phyloP scores from a whole-genome alignment of 53 echinoderm and acorn worm species.

The Holothuria leucospilota region DNA sequence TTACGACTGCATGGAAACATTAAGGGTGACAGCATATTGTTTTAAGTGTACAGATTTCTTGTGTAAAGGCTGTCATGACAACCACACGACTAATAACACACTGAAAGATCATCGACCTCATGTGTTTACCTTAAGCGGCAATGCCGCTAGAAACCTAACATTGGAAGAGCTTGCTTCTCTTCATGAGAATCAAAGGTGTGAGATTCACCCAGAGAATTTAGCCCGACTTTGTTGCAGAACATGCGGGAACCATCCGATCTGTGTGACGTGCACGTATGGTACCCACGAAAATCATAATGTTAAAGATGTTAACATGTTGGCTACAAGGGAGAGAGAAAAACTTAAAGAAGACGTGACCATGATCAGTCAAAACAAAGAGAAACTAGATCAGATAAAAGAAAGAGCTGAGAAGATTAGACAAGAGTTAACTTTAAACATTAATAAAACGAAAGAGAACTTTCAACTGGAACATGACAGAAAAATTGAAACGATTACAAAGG shows the following conservation, averaged over 20 bases:
- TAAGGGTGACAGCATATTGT: conserved; percentile 12
- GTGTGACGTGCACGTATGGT: neutral
- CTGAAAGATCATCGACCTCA: neutral
- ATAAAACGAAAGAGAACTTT: too few relatives aligned
- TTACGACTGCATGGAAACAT: neutral
- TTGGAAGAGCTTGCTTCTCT: neutral
- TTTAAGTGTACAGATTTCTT: conserved; percentile 9
- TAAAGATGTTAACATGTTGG: neutral
- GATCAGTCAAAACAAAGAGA: too few relatives aligned
- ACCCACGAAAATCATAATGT: neutral
- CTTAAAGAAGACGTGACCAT: too few relatives aligned
- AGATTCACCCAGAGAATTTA: neutral
- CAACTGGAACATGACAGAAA: too few relatives aligned
- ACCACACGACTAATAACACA: neutral
- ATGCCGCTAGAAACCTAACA: neutral
- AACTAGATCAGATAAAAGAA: too few relatives aligned
- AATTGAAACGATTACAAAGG: too few relatives aligned
- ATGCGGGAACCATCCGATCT: neutral
- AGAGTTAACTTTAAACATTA: too few relatives aligned
- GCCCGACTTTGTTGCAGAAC: neutral
- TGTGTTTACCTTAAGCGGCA: neutral
- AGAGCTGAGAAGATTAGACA: too few relatives aligned
- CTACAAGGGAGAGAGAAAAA: neutral
- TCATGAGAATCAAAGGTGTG: neutral
- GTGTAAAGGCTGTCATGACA: neutral